Evolutionary conservation across 2,797 vertebrate species (phyloP).

Genomic region (Dicrostonyx torquatus): DNA sequence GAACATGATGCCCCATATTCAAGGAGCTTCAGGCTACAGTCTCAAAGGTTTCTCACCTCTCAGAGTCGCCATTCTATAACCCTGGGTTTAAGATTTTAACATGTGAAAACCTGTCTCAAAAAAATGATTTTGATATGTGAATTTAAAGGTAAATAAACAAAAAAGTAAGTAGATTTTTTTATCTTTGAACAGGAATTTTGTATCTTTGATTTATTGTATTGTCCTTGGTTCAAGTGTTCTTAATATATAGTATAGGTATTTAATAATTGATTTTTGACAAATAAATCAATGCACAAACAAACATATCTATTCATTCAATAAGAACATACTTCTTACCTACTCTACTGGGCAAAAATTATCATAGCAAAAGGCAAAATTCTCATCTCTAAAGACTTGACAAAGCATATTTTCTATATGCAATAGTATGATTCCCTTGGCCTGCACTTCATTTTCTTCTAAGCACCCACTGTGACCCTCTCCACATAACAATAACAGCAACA

Average conservation of each 20-base stretch:
- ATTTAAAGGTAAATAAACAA: background rate
- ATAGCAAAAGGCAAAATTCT: background rate
- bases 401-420: background rate
- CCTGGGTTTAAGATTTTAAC: background rate
- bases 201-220: background rate
- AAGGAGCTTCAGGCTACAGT: background rate
- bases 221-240: background rate
- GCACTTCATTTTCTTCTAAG: background rate
- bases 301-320: background rate
- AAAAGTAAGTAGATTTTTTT: background rate
- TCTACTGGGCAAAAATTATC: background rate
- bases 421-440: background rate
- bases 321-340: background rate
- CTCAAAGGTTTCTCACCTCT: background rate
- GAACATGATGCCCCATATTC: background rate
- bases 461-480: background rate
- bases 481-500: background rate
- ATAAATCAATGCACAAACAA: background rate
- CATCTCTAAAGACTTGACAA: background rate
- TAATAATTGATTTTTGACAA: conserved; percentile 1
- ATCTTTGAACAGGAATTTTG: background rate
- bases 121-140: background rate
- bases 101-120: no score
- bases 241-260: background rate
- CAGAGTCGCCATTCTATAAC: background rate